A percentile compares a stretch with the other conserved stretches of the same genome.
These are phyloP conservation scores for Myotis pilosus DNA, from an alignment of 2,797 vertebrate genomes.

Conservation along the genomic window DNA sequence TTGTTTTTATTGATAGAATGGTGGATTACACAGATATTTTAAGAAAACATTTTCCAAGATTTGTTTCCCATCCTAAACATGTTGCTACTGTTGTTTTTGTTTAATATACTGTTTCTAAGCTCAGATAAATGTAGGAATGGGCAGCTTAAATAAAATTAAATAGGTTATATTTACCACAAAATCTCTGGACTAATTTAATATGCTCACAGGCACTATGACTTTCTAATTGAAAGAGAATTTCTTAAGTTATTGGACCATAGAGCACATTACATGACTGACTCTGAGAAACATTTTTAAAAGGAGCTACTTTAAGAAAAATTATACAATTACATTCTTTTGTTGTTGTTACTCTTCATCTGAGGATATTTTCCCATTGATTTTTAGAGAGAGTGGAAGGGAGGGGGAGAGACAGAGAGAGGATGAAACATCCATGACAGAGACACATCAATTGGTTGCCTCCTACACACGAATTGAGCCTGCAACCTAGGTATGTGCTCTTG, in stretches of 20 bases:
- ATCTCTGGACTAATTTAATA: slow-evolving; percentile 7
- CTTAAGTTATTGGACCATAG: not conserved
- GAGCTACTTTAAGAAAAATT: not conserved
- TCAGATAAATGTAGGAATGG: not conserved
- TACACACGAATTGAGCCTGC: not conserved
- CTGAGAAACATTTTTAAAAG: not conserved
- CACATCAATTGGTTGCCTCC: not conserved
- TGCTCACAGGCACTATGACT: not conserved
- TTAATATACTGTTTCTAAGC: slow-evolving; percentile 19
- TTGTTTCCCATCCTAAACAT: not conserved
- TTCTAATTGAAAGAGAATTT: not conserved
- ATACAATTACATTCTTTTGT: not conserved
- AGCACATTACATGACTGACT: not conserved
- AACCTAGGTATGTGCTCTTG: not conserved
- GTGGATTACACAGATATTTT: not conserved
- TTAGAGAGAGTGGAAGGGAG: not conserved
- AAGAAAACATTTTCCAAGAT: slow-evolving; percentile 13
- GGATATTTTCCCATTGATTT: not conserved
- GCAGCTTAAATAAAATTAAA: slow-evolving; percentile 25
- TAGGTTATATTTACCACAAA: not conserved
- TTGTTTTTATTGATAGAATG: not conserved
- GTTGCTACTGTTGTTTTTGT: not conserved
- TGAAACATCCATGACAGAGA: not conserved
- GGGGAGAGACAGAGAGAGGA: not conserved
- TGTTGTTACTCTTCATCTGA: not conserved